Conservation (phyloP, 2,888 invertebrate genomes). For the Hipparchia semele region DNA sequence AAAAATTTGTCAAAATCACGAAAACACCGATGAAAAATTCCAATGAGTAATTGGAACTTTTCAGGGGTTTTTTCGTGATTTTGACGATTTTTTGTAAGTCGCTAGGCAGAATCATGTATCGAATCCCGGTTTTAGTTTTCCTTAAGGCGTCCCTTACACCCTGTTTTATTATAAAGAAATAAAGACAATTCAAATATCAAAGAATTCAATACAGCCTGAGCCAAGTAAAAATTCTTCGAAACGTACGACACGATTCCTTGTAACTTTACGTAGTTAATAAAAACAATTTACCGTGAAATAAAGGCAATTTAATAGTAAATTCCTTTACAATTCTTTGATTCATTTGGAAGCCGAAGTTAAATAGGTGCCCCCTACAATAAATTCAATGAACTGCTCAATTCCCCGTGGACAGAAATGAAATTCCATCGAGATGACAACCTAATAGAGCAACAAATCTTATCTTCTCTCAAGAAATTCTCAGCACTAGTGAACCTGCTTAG, state of each 20-base stretch:
- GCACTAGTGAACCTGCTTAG: too few species aligned
- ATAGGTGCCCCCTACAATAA: constrained; percentile 4
- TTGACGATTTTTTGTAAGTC: too few species aligned
- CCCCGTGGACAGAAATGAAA: neutral
- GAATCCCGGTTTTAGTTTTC: too few species aligned
- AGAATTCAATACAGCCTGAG: neutral
- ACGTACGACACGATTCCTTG: neutral
- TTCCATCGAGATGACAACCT: neutral
- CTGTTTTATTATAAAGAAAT: neutral
- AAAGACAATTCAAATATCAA: neutral
- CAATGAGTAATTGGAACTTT: too few species aligned
- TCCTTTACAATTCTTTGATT: constrained; percentile 2
- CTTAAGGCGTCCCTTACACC: too few species aligned
- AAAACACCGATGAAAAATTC: too few species aligned
- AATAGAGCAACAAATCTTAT: neutral
- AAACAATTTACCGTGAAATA: neutral
- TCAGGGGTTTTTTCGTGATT: too few species aligned
- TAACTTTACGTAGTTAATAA: neutral
- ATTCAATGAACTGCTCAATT: constrained; percentile 10
- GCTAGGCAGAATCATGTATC: too few species aligned
- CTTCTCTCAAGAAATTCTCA: too few species aligned
- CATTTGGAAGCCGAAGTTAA: constrained; percentile 6
- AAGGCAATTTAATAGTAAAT: neutral
- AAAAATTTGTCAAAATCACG: too few species aligned
- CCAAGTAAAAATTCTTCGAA: neutral